Percentiles rank a stretch among this genome's conserved stretches.
Conservation (phyloP, 2,113 vertebrate genomes). For the Chionomys nivalis region DNA sequence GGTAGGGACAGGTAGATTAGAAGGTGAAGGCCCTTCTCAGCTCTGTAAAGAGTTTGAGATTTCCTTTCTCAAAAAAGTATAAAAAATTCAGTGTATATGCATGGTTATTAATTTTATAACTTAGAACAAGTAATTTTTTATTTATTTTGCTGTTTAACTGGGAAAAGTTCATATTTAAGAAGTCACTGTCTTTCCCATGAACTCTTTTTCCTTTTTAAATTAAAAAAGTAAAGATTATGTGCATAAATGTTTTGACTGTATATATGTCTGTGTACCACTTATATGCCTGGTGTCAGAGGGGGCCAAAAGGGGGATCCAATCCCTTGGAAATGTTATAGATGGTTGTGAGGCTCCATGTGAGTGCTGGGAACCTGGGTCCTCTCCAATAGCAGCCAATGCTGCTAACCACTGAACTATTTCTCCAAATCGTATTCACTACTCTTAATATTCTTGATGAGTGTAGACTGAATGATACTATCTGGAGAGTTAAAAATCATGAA, state of each 20-base stretch:
- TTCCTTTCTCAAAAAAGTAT: not conserved
- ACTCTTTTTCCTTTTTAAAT: not conserved
- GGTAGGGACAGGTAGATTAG: not conserved
- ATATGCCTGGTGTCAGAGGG: not conserved
- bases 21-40: not conserved
- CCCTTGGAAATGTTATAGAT: not conserved
- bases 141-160: not conserved
- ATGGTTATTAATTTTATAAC: not conserved
- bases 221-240: not conserved
- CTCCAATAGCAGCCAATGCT: not conserved
- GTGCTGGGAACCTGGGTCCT: not conserved
- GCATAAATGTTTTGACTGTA: not conserved
- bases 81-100: not conserved
- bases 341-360: not conserved
- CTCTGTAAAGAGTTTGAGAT: not conserved
- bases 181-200: not conserved
- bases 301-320: not conserved
- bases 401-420: not conserved
- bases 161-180: not conserved
- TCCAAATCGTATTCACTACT: not conserved
- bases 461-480: not conserved
- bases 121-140: not conserved
- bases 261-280: not conserved
- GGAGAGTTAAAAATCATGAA: not conserved
- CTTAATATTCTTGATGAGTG: not conserved